Evolutionary conservation across 2,113 vertebrate species (phyloP), one percentile per base, ranked within the genome.

Genomic region (Ancistrus triradiatus): DNA sequence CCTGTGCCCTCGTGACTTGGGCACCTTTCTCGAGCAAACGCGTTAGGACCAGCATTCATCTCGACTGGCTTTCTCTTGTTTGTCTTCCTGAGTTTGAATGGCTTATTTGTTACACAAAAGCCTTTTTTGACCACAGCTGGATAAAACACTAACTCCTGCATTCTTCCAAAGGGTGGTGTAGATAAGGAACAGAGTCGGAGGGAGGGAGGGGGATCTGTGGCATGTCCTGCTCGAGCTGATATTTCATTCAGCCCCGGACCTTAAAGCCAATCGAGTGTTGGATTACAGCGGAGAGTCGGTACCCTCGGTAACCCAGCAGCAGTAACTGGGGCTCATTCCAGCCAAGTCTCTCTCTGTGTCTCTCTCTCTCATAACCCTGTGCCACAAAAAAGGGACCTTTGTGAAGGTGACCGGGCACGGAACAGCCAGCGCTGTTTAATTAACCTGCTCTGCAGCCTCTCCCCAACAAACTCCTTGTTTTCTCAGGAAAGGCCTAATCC

Each of bases 401-500:
- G 72, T 74, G 35, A 69, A 68, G 15, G 53, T 38, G 50, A 74
- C 59, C 66, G 25, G 15, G 56, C 42, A 28, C 43, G 38, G 67
- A 69, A 49, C 59, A 58, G 33, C 28, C 21, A 33, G 40, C 19
- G 8, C 53, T 31, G 60, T 74, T 74, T 74, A 74, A 74, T 74
- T 74, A 74, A 74, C 66, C 72, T 73, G 19, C 57, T 35, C 42
- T 64, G 33, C 59, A 47, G 52, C 56, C 64, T 56, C 64, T 67
- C 63, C 43, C 60, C 60, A 60, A 19, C 58, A 43, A 58, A 64
- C 49, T 43, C 51, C 33, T 22, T 77, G 77, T 81, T 85, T 80
- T 77, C 57, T 67, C 44, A 78, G 7, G 47, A 68, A 68, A 68
- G 40, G 18, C 33, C 33, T 68, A 67, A 56, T 72, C 49, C 43